These are phyloP conservation scores for Myrmecobius fasciatus DNA, from an alignment of 2,113 vertebrate species.

Conservation along the genomic window DNA sequence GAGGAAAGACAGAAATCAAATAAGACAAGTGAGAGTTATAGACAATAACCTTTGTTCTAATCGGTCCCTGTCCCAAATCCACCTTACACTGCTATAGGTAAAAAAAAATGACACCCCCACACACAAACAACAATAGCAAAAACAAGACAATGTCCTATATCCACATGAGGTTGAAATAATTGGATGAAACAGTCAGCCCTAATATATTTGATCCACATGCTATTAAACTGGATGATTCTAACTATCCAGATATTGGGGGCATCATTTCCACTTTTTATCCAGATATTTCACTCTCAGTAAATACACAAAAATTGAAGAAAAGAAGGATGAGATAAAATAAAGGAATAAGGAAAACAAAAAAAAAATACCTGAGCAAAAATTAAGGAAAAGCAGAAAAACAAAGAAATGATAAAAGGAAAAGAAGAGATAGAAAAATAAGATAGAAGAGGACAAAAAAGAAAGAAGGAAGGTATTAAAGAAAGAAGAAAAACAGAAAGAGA, in stretches of 20 bases:
- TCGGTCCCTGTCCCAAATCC: background rate
- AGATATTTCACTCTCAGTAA: background rate
- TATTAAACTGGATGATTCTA: rapidly evolving
- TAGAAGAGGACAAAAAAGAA: background rate
- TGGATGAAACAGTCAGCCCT: background rate
- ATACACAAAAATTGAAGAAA: background rate
- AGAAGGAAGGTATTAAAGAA: background rate
- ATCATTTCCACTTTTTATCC: rapidly evolving
- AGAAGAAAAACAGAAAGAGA: background rate
- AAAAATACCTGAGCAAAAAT: background rate
- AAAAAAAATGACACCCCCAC: background rate
- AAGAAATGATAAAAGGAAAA: background rate
- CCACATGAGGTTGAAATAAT: background rate
- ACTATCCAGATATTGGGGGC: background rate
- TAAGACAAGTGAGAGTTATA: background rate
- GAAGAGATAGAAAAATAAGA: background rate
- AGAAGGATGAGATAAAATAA: background rate
- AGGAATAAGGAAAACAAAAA: background rate
- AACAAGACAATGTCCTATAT: background rate
- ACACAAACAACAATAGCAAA: background rate
- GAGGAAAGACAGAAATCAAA: background rate
- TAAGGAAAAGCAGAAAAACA: background rate
- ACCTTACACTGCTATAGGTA: background rate
- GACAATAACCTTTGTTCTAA: background rate
- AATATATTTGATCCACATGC: background rate